Percentiles rank a stretch among this genome's conserved stretches.
phyloP scores from a whole-genome alignment of 1,140 invertebrate genomes.

The Cydia pomonella region DNA sequence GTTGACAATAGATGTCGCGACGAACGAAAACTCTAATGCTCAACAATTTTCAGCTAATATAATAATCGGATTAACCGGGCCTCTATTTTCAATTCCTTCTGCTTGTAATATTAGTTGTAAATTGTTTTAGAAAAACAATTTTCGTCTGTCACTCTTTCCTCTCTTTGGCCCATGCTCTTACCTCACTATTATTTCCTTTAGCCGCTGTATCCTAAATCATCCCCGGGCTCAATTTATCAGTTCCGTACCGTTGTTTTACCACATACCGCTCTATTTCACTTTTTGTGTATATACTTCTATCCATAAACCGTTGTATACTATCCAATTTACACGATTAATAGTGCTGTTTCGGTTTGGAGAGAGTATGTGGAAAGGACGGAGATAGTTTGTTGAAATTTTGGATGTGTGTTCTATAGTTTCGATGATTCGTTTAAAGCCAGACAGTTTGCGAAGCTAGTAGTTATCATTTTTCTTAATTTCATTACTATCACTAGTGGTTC shows the following conservation, averaged over 20 bases:
- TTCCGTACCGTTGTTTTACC: background rate
- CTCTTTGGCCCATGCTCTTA: background rate
- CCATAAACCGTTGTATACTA: background rate
- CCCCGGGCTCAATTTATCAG: background rate
- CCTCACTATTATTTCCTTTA: conserved; percentile 5
- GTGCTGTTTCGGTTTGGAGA: background rate
- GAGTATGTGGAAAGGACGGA: background rate
- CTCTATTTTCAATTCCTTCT: too few relatives aligned
- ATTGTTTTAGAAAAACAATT: too few relatives aligned
- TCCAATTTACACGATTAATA: background rate
- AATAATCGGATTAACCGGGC: too few relatives aligned
- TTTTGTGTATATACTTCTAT: background rate
- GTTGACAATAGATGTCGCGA: too few relatives aligned
- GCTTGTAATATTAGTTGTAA: too few relatives aligned
- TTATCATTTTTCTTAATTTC: too few relatives aligned
- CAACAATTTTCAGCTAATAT: too few relatives aligned
- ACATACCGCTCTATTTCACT: conserved; percentile 2
- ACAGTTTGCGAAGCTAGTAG: background rate
- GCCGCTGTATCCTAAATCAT: background rate
- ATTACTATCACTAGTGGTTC: too few relatives aligned
- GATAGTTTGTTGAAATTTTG: background rate
- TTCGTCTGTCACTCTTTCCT: too few relatives aligned
- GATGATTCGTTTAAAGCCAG: background rate
- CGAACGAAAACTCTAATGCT: too few relatives aligned
- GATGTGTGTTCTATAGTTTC: background rate